Percentiles rank a stretch among this genome's conserved stretches.
Conservation (phyloP, 1,140 invertebrate genomes). For the Sminthurinus signatus region DNA sequence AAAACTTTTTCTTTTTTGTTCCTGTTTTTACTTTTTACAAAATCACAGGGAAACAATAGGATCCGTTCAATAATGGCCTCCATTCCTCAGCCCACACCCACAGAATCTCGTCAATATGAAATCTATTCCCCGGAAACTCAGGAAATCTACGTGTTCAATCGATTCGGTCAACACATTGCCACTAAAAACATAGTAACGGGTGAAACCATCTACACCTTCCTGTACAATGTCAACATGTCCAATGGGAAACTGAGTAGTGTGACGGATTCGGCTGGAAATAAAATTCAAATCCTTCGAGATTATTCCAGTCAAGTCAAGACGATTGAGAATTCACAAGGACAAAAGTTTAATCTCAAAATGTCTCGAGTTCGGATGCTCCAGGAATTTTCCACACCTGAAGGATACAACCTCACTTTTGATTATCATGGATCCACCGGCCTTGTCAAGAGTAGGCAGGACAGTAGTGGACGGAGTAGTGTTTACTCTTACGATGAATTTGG, state of each 20-base stretch:
- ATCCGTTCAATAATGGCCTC: constrained; percentile 87
- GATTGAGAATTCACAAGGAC: constrained; percentile 88
- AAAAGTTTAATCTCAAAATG: constrained; percentile 83
- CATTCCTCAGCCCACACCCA: constrained; percentile 64
- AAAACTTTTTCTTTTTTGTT: too few relatives aligned
- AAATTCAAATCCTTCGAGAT: constrained; percentile 78
- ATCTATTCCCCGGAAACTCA: constrained; percentile 92
- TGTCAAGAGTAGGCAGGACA: constrained; percentile 78
- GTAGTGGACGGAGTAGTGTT: constrained; percentile 81
- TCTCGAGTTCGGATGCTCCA: constrained; percentile 81
- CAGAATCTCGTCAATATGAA: constrained; percentile 73
- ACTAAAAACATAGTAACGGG: constrained; percentile 89
- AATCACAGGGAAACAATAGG: constrained; percentile 40
- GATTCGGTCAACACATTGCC: constrained; percentile 87
- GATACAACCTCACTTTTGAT: constrained; percentile 86
- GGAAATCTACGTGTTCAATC: constrained; percentile 91
- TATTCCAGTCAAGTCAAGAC: constrained; percentile 83
- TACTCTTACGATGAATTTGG: constrained; percentile 96
- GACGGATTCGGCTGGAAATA: constrained; percentile 87
- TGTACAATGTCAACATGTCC: constrained; percentile 93
- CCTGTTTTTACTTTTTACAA: not conserved
- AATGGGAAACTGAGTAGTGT: constrained; percentile 89
- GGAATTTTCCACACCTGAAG: constrained; percentile 79
- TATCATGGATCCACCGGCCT: constrained; percentile 84
- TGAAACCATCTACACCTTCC: constrained; percentile 83